These are phyloP conservation scores for Lycocorax pyrrhopterus DNA, from an alignment of 2,113 vertebrate species.

Conservation along the genomic window DNA sequence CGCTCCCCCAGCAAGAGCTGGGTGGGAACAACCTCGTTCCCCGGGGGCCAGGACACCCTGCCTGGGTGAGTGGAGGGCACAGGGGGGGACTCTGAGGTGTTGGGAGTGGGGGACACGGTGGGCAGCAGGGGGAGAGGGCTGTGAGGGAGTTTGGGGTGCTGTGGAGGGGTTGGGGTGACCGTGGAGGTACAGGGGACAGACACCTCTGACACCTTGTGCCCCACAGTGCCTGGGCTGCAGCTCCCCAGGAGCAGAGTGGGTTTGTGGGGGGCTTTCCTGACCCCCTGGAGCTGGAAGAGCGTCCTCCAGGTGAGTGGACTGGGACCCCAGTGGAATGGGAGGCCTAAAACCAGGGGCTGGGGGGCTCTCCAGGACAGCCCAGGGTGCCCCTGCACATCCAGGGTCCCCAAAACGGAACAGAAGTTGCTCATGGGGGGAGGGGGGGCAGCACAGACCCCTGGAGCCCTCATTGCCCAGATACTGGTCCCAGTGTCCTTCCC, in stretches of 20 bases:
- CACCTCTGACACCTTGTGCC: background rate
- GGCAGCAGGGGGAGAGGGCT: no score
- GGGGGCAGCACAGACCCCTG: background rate
- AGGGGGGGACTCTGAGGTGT: no score
- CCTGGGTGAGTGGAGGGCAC: no score
- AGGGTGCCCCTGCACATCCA: background rate
- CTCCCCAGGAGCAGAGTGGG: background rate
- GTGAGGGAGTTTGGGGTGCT: no score
- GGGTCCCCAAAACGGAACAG: background rate
- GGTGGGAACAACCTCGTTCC: no score
- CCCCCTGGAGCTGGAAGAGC: background rate
- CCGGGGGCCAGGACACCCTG: no score
- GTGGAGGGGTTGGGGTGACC: background rate
- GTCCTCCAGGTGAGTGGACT: background rate
- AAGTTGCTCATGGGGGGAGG: background rate
- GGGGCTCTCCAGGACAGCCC: background rate
- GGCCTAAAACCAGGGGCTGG: background rate
- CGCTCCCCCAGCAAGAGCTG: no score
- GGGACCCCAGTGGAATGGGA: background rate
- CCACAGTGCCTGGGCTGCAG: no score
- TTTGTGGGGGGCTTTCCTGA: background rate
- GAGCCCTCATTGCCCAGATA: background rate
- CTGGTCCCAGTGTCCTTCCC: background rate
- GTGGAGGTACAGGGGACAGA: background rate
- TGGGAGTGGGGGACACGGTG: no score